Evolutionary conservation across 2,797 vertebrate genomes (phyloP).

Genomic region (Lophura swinhoii): DNA sequence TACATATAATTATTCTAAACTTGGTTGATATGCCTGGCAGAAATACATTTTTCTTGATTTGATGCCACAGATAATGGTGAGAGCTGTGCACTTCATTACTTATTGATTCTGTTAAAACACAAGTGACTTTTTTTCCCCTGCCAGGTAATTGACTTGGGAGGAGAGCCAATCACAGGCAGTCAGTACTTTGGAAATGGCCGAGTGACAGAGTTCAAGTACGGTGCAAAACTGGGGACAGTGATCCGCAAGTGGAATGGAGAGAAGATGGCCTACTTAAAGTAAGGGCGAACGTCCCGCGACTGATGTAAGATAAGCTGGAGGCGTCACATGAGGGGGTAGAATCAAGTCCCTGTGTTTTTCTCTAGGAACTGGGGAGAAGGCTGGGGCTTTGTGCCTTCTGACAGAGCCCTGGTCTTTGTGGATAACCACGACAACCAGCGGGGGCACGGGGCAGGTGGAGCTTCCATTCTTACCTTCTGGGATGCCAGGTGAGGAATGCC

Average conservation of each 20-base stretch:
- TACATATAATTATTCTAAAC: not conserved
- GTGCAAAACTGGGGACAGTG: constrained; percentile 87
- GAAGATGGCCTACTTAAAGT: constrained; percentile 90
- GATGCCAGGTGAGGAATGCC: constrained; percentile 82
- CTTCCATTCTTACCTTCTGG: constrained; percentile 91
- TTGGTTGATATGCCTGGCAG: not conserved
- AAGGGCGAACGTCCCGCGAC: not conserved
- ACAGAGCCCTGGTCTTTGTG: constrained; percentile 89
- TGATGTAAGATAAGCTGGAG: accelerated
- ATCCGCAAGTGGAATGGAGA: constrained; percentile 90
- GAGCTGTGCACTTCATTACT: too few relatives aligned
- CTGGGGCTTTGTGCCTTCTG: constrained; percentile 89
- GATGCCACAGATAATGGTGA: too few relatives aligned
- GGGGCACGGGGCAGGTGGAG: constrained; percentile 90
- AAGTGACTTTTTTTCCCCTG: too few relatives aligned
- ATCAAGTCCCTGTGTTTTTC: not conserved
- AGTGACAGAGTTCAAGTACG: constrained; percentile 95
- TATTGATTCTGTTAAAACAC: too few relatives aligned
- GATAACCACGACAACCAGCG: constrained; percentile 97
- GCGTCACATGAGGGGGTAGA: accelerated
- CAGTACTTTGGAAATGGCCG: constrained; percentile 87
- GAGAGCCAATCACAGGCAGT: not conserved
- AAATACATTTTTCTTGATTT: not conserved
- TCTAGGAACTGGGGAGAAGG: constrained; percentile 94
- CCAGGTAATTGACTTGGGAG: not conserved